Evolutionary conservation across 2,888 invertebrate genomes (phyloP).

Genomic region (Nemoura dubitans): DNA sequence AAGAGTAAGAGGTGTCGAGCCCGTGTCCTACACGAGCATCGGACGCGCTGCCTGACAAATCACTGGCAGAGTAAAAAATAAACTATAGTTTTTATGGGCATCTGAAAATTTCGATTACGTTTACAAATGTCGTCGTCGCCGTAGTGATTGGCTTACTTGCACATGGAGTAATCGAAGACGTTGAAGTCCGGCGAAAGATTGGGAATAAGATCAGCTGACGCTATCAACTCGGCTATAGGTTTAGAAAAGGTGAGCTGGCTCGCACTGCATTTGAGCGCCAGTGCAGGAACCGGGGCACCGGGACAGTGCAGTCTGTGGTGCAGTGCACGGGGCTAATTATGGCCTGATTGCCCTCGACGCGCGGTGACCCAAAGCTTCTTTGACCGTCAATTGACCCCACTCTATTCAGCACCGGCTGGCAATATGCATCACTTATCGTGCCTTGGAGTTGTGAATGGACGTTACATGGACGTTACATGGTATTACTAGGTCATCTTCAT

Average conservation of each 20-base stretch:
- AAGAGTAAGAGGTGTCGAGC: background rate
- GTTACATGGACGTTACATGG: background rate
- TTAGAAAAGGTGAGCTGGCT: background rate
- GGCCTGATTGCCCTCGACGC: background rate
- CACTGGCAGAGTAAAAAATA: background rate
- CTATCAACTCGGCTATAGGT: too few species aligned
- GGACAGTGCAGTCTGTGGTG: too few species aligned
- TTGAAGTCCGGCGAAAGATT: too few species aligned
- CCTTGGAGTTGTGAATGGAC: background rate
- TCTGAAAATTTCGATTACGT: background rate
- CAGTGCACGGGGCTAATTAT: conserved; percentile 1
- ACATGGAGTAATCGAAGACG: too few species aligned
- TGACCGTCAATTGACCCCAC: background rate
- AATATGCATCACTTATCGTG: background rate
- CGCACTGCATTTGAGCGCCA: background rate
- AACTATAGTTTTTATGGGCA: background rate
- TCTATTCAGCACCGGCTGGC: conserved; percentile 4
- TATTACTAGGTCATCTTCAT: background rate
- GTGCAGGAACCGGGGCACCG: too few species aligned
- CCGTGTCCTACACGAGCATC: background rate
- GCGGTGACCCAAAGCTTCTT: background rate
- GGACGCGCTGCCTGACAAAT: background rate
- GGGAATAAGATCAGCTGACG: too few species aligned
- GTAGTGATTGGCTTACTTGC: too few species aligned
- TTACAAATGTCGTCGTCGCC: too few species aligned